Evolutionary conservation across 1,140 invertebrate genomes (phyloP), one percentile per base, ranked within the genome.

Genomic region (Ooceraea biroi): DNA sequence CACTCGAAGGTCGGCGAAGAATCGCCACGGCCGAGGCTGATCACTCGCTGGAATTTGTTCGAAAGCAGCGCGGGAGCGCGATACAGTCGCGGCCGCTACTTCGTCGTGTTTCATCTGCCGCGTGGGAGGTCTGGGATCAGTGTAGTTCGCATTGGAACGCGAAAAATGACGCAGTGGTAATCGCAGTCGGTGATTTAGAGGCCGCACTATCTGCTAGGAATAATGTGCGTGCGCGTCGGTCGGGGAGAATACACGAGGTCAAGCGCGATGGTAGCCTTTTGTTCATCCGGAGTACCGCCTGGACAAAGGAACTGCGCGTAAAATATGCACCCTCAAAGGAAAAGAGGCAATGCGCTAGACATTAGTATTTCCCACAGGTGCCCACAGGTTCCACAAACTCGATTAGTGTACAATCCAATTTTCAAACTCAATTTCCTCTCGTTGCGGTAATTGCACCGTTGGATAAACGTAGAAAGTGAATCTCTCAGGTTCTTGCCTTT

Each of bases 41-140:
- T 76, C 27, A 55, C 58, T 50, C 73, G 46, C 10, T 25, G 60
- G 65, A 58, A 71, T 80, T 69, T 46, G 76, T 46, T 69, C 41
- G 65, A 80, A 71, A 77, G 74, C 50, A 17, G 17, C 50, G 48
- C 76, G 36, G 50, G 76, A 55, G 48, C 58, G 60, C 61, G 74
- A 66, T 77, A 66, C 22, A 80, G 27, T 3, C 66, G 17, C 1
- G 44, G 44, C n/a, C 25, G 48, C 44, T 41, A 36, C 11, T 25
- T 19, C 50, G 63, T 5, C 22, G 61, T 4, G 48, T 27, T 69
- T 78, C 57, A 78, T 55, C 50, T 17, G 22, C 74, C 63, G 65
- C 50, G 76, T 80, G 76, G 76, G 76, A 80, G 76, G 76, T 80
- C 76, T 22, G 25, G 36, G 65, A 80, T 80, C 76, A 71, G 71